Conservation (phyloP, 92 coral and sea anemone genomes). For the Pocillopora grandis region DNA sequence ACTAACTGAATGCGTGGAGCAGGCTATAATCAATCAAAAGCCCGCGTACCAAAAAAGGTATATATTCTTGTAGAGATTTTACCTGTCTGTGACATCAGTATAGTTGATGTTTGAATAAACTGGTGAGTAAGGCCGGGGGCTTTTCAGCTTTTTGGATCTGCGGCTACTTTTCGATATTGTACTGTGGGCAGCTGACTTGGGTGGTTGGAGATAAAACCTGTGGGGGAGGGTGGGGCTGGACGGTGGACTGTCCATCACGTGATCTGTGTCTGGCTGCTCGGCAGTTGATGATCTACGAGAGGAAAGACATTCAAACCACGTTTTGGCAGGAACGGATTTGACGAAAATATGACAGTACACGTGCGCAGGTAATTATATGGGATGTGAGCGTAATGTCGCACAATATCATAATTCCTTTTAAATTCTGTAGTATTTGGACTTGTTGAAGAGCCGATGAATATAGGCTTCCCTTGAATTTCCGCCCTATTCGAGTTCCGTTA, state of each 20-base stretch:
- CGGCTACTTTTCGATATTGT: slow-evolving; percentile 56
- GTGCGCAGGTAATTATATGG: too few species aligned
- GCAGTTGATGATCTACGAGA: slow-evolving; percentile 60
- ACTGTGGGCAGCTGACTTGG: slow-evolving; percentile 65
- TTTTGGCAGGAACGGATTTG: too few species aligned
- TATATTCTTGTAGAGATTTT: not conserved
- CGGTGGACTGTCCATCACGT: slow-evolving; percentile 40
- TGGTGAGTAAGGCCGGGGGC: slow-evolving; percentile 91
- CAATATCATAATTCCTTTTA: too few species aligned
- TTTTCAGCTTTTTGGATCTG: slow-evolving; percentile 54
- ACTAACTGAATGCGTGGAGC: not conserved
- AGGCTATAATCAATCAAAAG: not conserved
- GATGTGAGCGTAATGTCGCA: too few species aligned
- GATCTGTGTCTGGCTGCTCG: slow-evolving; percentile 37
- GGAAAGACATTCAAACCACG: not conserved
- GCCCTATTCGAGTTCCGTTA: too few species aligned
- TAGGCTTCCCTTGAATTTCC: too few species aligned
- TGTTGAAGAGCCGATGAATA: too few species aligned
- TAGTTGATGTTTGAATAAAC: slow-evolving; percentile 83
- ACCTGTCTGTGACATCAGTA: slow-evolving; percentile 87
- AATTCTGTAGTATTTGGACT: too few species aligned
- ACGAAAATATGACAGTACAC: too few species aligned
- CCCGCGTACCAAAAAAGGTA: not conserved
- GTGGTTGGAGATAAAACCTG: slow-evolving; percentile 46
- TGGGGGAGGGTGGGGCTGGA: slow-evolving; percentile 54